These are phyloP conservation scores for Zosterops hypoxanthus DNA, from an alignment of 2,113 vertebrate genomes.

Conservation along the genomic window DNA sequence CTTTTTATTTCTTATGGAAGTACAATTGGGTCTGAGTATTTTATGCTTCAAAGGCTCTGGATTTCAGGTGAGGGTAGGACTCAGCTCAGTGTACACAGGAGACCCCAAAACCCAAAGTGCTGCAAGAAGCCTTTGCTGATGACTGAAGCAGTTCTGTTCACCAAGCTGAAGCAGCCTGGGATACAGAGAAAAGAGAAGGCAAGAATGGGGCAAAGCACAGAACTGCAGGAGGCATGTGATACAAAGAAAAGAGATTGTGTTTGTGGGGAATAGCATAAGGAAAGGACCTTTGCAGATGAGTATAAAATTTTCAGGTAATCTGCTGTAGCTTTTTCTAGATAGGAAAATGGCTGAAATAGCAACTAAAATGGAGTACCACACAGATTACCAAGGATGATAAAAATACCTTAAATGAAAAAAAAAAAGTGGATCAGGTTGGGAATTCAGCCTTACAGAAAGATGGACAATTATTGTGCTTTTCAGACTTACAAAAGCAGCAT, in stretches of 20 bases:
- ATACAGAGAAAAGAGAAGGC: background rate
- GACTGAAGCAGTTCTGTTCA: background rate
- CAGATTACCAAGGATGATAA: background rate
- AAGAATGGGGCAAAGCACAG: background rate
- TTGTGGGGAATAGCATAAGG: background rate
- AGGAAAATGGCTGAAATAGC: slow-evolving; percentile 8
- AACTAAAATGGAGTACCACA: slow-evolving; percentile 18
- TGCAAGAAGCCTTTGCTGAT: background rate
- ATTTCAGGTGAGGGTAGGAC: background rate
- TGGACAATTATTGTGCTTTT: background rate
- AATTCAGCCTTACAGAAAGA: background rate
- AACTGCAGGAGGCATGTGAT: background rate
- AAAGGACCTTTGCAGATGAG: background rate
- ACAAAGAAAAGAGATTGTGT: background rate
- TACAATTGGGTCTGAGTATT: background rate
- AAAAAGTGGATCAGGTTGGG: background rate
- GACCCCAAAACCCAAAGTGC: background rate
- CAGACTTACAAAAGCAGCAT: background rate
- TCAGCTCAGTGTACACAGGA: background rate
- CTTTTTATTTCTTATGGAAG: background rate
- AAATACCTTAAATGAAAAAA: background rate
- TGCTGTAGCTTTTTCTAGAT: background rate
- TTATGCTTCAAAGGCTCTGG: background rate
- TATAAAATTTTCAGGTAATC: background rate
- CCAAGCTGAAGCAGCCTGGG: background rate